Evolutionary conservation across 2,888 invertebrate genomes (phyloP), one percentile per base, ranked within the genome.

Genomic region (Rhamnusium bicolor): DNA sequence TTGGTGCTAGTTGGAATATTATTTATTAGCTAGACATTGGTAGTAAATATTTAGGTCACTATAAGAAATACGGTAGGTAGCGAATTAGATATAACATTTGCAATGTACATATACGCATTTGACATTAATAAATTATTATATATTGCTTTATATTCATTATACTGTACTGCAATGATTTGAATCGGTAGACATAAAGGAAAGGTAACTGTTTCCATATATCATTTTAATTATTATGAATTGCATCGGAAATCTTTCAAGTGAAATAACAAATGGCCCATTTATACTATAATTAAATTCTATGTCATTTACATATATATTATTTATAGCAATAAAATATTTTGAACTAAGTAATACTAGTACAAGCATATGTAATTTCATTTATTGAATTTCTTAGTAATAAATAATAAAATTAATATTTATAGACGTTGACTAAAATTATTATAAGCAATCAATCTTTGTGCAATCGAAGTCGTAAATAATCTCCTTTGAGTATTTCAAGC

Each of bases 401-500:
- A 67, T 67, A 67, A 67, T 40, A 40, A 32, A 16, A 21, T 40
- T 54, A 46, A 40, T 29, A 67, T 29, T 67, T 54, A 54, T 46
- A 51, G 40, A 29, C 46, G 54, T 54, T 67, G 32, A 46, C 40
- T 40, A n/a, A 40, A 40, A 40, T 40, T 40, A 27, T 53, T 54
- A 67, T 21, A 27, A 29, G 54, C 66, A 29, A 67, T 67, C 53
- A 67, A 67, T 67, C 66, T 46, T 21, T 40, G 16, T 54, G 54
- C 54, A 46, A 67, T 27, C 66, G 40, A n/a, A 40, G 56, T 54
- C 66, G 19, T 67, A 67, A 67, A 67, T 54, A 67, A 54, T 29
- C 46, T 67, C 32, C 66, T 53, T 65, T 65, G 65, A 65, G 53
- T 51, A 65, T 27, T 67, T 67, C 54, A 51, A 67, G 40, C 19